These are phyloP conservation scores for Drosophila demipolita DNA, from an alignment of 2,888 invertebrate species.

Conservation along the genomic window DNA sequence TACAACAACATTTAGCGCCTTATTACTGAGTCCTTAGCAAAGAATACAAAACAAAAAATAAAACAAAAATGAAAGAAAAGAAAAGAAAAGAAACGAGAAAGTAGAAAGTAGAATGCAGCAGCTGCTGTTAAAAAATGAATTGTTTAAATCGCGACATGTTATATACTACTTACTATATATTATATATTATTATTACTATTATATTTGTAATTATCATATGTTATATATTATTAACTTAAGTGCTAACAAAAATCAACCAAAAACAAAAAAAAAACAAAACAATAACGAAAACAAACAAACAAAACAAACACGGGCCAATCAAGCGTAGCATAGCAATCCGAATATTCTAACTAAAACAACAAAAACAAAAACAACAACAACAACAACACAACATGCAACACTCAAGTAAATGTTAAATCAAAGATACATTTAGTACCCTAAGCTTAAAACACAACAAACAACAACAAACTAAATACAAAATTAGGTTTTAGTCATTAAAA, in stretches of 20 bases:
- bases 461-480: conserved; percentile 42
- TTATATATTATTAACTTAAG: conserved; percentile 53
- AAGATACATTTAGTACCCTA: conserved; percentile 65
- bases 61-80: conserved; percentile 9
- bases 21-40: conserved; percentile 72
- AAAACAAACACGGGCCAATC: conserved; percentile 61
- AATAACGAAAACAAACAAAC: conserved; percentile 43
- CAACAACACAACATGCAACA: conserved; percentile 49
- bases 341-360: conserved; percentile 37
- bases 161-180: conserved; percentile 40
- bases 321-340: conserved; percentile 62
- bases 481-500: conserved; percentile 40
- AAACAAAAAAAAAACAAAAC: conserved; percentile 23
- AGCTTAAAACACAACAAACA: conserved; percentile 27
- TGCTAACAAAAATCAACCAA: conserved; percentile 59
- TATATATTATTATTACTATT: conserved; percentile 31
- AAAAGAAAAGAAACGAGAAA: conserved; percentile 1
- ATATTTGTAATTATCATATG: conserved; percentile 55
- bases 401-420: conserved; percentile 76
- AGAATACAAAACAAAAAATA: conserved; percentile 18
- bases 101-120: neutral
- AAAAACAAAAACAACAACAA: conserved; percentile 20
- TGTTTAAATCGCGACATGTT: conserved; percentile 57
- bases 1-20: conserved; percentile 65
- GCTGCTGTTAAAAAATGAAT: conserved; percentile 43